These are phyloP conservation scores for Brachionus manjavacas DNA, from an alignment of 1,140 invertebrate species.

Conservation along the genomic window DNA sequence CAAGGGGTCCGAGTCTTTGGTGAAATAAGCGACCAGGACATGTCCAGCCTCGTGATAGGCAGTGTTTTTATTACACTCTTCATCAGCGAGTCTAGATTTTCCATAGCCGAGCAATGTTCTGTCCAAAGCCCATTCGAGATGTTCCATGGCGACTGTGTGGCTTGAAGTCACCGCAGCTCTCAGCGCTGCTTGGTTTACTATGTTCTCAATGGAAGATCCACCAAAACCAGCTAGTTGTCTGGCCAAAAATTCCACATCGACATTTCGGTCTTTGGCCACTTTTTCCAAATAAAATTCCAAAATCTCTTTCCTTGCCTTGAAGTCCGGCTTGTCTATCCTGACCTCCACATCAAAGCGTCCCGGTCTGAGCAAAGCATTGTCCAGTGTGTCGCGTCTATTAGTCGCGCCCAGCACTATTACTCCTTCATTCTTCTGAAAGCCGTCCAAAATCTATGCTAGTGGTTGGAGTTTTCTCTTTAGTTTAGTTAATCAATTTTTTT, in stretches of 20 bases:
- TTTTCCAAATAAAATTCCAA: constrained; percentile 76
- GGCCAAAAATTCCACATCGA: constrained; percentile 79
- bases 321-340: constrained; percentile 79
- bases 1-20: constrained; percentile 67
- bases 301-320: constrained; percentile 83
- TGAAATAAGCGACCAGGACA: constrained; percentile 86
- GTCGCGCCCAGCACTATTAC: constrained; percentile 97
- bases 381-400: constrained; percentile 87
- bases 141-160: constrained; percentile 76
- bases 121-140: constrained; percentile 86
- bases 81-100: constrained; percentile 79
- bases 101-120: constrained; percentile 91
- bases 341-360: constrained; percentile 96
- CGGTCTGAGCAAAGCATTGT: constrained; percentile 80
- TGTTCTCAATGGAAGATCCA: constrained; percentile 90
- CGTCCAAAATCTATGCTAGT: no score
- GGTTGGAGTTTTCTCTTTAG: no score
- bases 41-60: constrained; percentile 97
- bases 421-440: constrained; percentile 91
- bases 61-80: constrained; percentile 84
- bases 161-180: constrained; percentile 85
- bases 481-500: no score
- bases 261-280: constrained; percentile 60
- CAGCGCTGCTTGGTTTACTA: constrained; percentile 72
- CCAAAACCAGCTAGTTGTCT: constrained; percentile 81